These are phyloP conservation scores for Polylopha cassiicola DNA, from an alignment of 2,888 invertebrate genomes.

Conservation along the genomic window DNA sequence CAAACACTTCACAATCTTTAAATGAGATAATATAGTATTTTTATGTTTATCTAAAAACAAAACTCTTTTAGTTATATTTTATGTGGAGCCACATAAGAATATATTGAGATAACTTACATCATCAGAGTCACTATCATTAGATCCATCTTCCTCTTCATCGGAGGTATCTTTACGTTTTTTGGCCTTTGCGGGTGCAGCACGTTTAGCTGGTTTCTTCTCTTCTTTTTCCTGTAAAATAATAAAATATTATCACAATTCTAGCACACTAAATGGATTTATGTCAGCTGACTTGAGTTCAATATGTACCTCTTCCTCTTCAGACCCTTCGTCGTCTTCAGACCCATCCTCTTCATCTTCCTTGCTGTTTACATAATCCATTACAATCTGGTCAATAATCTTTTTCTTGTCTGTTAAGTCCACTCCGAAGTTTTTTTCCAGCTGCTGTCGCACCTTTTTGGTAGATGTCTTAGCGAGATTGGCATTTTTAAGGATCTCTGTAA, in stretches of 20 bases:
- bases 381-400: conserved; percentile 90
- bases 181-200: conserved; percentile 61
- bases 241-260: no score
- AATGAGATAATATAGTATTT: no score
- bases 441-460: conserved; percentile 91
- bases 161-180: conserved; percentile 37
- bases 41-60: no score
- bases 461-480: conserved; percentile 91
- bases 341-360: conserved; percentile 56
- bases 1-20: no score
- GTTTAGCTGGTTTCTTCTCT: conserved; percentile 77
- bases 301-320: conserved; percentile 34
- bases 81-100: no score
- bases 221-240: conserved; percentile 47
- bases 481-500: conserved; percentile 88
- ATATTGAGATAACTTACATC: conserved; percentile 24
- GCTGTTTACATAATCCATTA: conserved; percentile 84
- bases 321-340: conserved; percentile 47
- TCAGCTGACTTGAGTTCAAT: not conserved
- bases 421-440: conserved; percentile 88
- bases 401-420: conserved; percentile 86
- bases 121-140: conserved; percentile 43
- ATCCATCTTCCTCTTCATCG: conserved; percentile 36
- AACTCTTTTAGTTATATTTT: no score
- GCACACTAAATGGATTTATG: no score